These are phyloP conservation scores for Nothocercus julius DNA, from an alignment of 2,113 vertebrate genomes.

Conservation along the genomic window DNA sequence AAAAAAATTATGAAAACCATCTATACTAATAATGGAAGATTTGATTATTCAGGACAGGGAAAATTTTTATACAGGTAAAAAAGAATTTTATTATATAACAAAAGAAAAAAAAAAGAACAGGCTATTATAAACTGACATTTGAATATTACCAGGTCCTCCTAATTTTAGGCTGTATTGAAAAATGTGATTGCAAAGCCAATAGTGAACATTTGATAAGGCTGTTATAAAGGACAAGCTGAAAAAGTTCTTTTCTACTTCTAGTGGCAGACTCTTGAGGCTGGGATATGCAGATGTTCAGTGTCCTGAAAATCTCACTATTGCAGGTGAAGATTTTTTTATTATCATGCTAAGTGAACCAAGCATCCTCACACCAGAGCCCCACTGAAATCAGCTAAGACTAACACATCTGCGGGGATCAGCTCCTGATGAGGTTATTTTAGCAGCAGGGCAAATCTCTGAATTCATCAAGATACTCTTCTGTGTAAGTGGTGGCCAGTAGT, in stretches of 20 bases:
- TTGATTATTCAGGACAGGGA: neutral
- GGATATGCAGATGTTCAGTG: neutral
- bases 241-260: neutral
- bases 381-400: neutral
- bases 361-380: neutral
- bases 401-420: neutral
- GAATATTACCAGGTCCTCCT: neutral
- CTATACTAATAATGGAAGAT: neutral
- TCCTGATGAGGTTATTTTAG: neutral
- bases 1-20: neutral
- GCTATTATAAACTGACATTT: neutral
- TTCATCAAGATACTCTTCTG: neutral
- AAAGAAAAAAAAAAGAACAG: neutral
- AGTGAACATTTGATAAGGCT: neutral
- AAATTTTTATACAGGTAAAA: neutral
- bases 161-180: neutral
- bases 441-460: neutral
- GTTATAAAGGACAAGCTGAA: neutral
- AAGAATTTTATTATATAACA: neutral
- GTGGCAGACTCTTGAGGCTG: neutral
- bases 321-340: neutral
- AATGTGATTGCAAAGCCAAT: accelerated
- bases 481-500: neutral
- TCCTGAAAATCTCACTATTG: neutral
- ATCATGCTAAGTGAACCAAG: neutral